Percentiles rank a stretch among this genome's conserved stretches.
phyloP scores from a whole-genome alignment of 1,140 invertebrate genomes.

The Cydia amplana region DNA sequence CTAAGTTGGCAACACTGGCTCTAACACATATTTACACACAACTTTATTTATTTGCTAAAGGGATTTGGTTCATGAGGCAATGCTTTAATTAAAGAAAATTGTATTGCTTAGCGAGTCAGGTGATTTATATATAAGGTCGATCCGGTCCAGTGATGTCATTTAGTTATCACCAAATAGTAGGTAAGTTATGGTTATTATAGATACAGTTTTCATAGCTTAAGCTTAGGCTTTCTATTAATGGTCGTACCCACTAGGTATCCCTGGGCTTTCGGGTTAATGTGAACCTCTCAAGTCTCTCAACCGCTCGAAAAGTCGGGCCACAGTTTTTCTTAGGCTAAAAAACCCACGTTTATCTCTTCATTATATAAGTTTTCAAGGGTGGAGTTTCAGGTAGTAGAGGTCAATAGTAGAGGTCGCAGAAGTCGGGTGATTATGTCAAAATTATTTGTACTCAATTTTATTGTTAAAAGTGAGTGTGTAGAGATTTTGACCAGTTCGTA shows the following conservation, averaged over 20 bases:
- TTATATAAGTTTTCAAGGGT: no score
- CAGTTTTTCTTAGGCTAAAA: neutral
- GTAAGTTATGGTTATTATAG: no score
- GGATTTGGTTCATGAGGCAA: constrained; percentile 20
- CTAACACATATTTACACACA: constrained; percentile 26
- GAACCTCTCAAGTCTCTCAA: no score
- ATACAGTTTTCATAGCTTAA: no score
- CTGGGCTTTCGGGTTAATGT: no score
- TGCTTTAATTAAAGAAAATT: constrained; percentile 27
- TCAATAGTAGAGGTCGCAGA: no score
- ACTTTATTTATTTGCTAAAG: constrained; percentile 28
- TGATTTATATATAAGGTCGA: neutral
- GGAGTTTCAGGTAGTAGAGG: no score
- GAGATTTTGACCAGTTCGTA: neutral
- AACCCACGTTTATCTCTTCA: neutral
- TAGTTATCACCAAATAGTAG: neutral
- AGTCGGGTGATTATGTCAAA: neutral
- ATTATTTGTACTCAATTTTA: neutral
- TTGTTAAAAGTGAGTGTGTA: neutral
- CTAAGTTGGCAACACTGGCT: no score
- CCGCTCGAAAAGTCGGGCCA: neutral
- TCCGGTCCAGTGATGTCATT: neutral
- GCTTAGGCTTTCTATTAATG: no score
- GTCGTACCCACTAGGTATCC: no score
- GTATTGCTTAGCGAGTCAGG: constrained; percentile 15